phyloP scores from a whole-genome alignment of 1,140 invertebrate genomes.

The Chlorops oryzae region DNA sequence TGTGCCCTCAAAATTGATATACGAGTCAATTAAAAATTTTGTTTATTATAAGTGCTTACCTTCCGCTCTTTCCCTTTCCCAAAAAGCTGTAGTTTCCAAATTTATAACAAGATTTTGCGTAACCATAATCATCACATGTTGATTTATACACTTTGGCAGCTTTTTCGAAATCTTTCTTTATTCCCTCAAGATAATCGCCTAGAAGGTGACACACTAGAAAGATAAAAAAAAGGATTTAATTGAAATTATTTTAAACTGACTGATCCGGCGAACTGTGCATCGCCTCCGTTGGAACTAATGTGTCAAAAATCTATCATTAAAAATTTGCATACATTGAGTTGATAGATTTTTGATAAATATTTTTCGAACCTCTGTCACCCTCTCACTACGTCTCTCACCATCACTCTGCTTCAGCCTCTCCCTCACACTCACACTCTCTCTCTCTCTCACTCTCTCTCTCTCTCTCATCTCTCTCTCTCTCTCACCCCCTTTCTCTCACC shows the following conservation, averaged over 20 bases:
- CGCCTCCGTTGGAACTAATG: background rate
- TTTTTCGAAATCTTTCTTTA: conserved; percentile 71
- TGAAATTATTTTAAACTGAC: background rate
- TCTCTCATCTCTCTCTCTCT: too few relatives aligned
- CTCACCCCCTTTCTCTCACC: too few relatives aligned
- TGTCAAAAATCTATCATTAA: background rate
- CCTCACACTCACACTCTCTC: too few relatives aligned
- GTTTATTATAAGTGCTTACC: too few relatives aligned
- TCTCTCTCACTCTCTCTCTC: too few relatives aligned
- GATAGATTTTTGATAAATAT: conserved; percentile 3
- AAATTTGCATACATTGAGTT: background rate
- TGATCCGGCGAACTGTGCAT: background rate
- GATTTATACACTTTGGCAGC: conserved; percentile 71
- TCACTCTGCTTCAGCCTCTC: too few relatives aligned
- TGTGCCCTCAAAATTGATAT: too few relatives aligned
- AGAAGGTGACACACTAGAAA: conserved; percentile 82
- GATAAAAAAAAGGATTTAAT: background rate
- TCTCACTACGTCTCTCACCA: background rate
- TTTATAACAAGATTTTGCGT: conserved; percentile 77
- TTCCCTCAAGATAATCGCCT: conserved; percentile 78
- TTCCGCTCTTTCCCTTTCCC: conserved; percentile 55
- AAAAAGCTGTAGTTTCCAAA: conserved; percentile 65
- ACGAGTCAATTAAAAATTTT: too few relatives aligned
- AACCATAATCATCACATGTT: conserved; percentile 80
- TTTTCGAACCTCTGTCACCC: too few relatives aligned